These are phyloP conservation scores for Asteroscopus sphinx DNA, from an alignment of 2,888 invertebrate genomes.

Conservation along the genomic window DNA sequence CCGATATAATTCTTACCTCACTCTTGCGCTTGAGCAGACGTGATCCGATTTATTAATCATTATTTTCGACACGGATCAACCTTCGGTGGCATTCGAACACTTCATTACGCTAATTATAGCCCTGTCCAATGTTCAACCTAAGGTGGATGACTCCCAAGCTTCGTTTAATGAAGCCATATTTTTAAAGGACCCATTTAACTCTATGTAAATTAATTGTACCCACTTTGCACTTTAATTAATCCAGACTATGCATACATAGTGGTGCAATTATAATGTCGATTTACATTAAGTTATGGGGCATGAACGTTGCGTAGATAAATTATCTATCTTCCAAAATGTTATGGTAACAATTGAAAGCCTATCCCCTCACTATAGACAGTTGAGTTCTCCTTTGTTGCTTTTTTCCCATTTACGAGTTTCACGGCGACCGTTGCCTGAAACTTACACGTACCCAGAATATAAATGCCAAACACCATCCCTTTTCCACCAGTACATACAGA, in stretches of 20 bases:
- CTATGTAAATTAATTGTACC: slow-evolving; percentile 42
- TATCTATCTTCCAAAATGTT: slow-evolving; percentile 38
- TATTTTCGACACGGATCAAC: slow-evolving; percentile 63
- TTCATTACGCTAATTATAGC: slow-evolving; percentile 51
- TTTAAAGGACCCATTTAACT: slow-evolving; percentile 34
- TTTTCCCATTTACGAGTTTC: slow-evolving; percentile 90
- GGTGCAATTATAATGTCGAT: slow-evolving; percentile 25
- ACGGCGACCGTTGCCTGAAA: slow-evolving; percentile 90
- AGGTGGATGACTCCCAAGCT: slow-evolving; percentile 34
- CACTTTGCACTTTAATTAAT: slow-evolving; percentile 46
- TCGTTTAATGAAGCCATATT: slow-evolving; percentile 36
- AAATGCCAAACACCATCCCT: slow-evolving; percentile 83
- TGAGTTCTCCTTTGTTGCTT: slow-evolving; percentile 89
- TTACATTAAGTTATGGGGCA: slow-evolving; percentile 20
- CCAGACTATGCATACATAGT: slow-evolving; percentile 30
- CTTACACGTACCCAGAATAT: slow-evolving; percentile 90
- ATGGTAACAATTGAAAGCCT: slow-evolving; percentile 60
- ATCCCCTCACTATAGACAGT: slow-evolving; percentile 85
- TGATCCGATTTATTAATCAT: slow-evolving; percentile 80
- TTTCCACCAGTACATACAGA: slow-evolving; percentile 63
- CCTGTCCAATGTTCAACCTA: slow-evolving; percentile 26
- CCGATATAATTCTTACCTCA: slow-evolving; percentile 81
- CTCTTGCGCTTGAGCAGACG: slow-evolving; percentile 75
- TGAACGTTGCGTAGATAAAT: slow-evolving; percentile 5
- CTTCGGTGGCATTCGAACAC: slow-evolving; percentile 53